Conservation (phyloP, 2,888 invertebrate species). For the Timandra comae region DNA sequence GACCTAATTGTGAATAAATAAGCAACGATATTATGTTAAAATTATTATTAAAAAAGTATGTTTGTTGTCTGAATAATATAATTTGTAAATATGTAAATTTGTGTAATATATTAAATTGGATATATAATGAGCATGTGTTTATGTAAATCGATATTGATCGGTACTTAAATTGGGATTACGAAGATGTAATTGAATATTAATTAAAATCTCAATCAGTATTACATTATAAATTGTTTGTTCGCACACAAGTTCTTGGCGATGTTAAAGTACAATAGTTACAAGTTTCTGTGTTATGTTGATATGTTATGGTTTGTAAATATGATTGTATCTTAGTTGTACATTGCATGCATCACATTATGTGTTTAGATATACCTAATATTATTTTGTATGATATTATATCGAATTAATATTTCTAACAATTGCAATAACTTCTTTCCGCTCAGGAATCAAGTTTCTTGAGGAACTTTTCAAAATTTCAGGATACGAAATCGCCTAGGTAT, state of each 20-base stretch:
- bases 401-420: too few species aligned
- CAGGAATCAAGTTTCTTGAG: too few species aligned
- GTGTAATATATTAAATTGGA: constrained; percentile 1
- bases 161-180: constrained; percentile 10
- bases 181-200: too few species aligned
- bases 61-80: constrained; percentile 4
- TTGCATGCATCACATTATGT: constrained; percentile 40
- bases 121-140: constrained; percentile 3
- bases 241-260: constrained; percentile 13
- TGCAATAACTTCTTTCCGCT: too few species aligned
- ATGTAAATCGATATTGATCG: constrained; percentile 2
- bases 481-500: too few species aligned
- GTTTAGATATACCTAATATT: constrained; percentile 6
- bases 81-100: constrained; percentile 9
- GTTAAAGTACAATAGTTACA: constrained; percentile 34
- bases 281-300: constrained; percentile 36
- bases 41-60: too few species aligned
- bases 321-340: constrained; percentile 25
- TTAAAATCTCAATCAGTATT: constrained; percentile 52
- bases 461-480: too few species aligned
- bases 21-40: too few species aligned
- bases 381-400: too few species aligned
- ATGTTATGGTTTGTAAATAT: constrained; percentile 36
- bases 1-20: constrained; percentile 42
- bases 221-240: constrained; percentile 26